Evolutionary conservation across 2,888 invertebrate genomes (phyloP), one percentile per base, ranked within the genome.

Genomic region (Acanthoscelides obtectus): DNA sequence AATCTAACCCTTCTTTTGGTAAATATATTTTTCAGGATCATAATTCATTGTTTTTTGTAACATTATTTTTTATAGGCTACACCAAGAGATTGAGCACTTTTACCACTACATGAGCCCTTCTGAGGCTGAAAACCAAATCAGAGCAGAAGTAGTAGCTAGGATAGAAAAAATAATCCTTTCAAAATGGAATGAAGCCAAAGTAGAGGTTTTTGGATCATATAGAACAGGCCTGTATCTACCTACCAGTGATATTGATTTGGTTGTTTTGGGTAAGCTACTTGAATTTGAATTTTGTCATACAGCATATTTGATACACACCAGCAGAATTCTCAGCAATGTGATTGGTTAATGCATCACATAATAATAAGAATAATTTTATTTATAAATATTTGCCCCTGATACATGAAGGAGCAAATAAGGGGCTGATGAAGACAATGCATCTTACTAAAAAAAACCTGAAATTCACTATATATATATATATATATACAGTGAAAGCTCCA

Each of bases 121-220:
- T 73, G 90, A 91, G 81, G 94, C 95, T 80, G 99, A 99, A 86
- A 95, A 96, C 86, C 88, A 90, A 83, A 92, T 98, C 85, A 90
- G 99, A 75, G 89, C 93, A 71, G 92, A 93, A 81, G 98, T 99
- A 74, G 95, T 98, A 78, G 90, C 91, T 81, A 91, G 96, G 81
- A 97, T 99, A 84, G 93, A 94, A 82, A 88, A 90, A 80, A 94
- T 96, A 75, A 95, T 98, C 83, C 88, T 92, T 77, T 90, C 93
- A 81, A 90, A 97, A 81, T 98, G 97, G 97, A 96, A 96, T 73
- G 92, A 94, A 83, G 96, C 98, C 73, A 90, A 94, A 85, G 97
- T 99, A 77, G 97, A 98, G 88, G 94, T 98, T 81, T 99, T 99
- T 88, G 99, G 99, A 81, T 98, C 98, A 82, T 98, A 98, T 88